phyloP scores from a whole-genome alignment of 37 sponge, comb jelly and placozoan species.

The Spongia lamella region DNA sequence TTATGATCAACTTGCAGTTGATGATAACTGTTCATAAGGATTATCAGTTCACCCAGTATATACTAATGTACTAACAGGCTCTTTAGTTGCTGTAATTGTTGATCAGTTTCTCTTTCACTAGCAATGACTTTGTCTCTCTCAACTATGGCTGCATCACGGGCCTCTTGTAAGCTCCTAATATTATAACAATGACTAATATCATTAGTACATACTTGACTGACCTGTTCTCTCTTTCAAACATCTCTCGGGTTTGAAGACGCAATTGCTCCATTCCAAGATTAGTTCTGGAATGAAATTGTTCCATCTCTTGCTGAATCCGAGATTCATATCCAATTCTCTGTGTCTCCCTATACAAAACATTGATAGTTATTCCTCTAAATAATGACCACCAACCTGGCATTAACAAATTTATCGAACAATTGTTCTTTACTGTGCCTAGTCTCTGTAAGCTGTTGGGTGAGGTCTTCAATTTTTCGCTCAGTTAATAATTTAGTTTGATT shows the following conservation, averaged over 20 bases:
- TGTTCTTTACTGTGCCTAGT: slow-evolving; percentile 62
- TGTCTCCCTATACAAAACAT: slow-evolving; percentile 46
- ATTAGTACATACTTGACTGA: background rate
- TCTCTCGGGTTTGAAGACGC: slow-evolving; percentile 61
- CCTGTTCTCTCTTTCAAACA: slow-evolving; percentile 80
- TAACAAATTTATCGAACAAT: slow-evolving; percentile 66
- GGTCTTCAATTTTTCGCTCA: slow-evolving; percentile 58
- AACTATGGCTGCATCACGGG: slow-evolving; percentile 47
- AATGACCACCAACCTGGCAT: slow-evolving; percentile 29
- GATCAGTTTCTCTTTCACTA: slow-evolving; percentile 33
- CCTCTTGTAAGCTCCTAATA: slow-evolving; percentile 47
- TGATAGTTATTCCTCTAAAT: background rate
- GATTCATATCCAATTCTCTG: slow-evolving; percentile 60
- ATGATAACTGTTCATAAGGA: slow-evolving; percentile 24
- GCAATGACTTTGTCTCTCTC: slow-evolving; percentile 68
- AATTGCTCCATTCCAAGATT: slow-evolving; percentile 72
- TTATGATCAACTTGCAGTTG: slow-evolving; percentile 61
- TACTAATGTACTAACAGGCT: slow-evolving; percentile 45
- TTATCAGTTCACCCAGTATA: background rate
- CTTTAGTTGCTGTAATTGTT: slow-evolving; percentile 47
- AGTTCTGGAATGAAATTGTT: slow-evolving; percentile 52
- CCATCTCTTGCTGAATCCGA: slow-evolving; percentile 66
- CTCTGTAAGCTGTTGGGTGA: slow-evolving; percentile 34
- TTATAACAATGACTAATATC: no score
- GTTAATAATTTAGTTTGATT: slow-evolving; percentile 2